These are phyloP conservation scores for Heliconius ethilla DNA, from an alignment of 2,888 invertebrate species.

Conservation along the genomic window DNA sequence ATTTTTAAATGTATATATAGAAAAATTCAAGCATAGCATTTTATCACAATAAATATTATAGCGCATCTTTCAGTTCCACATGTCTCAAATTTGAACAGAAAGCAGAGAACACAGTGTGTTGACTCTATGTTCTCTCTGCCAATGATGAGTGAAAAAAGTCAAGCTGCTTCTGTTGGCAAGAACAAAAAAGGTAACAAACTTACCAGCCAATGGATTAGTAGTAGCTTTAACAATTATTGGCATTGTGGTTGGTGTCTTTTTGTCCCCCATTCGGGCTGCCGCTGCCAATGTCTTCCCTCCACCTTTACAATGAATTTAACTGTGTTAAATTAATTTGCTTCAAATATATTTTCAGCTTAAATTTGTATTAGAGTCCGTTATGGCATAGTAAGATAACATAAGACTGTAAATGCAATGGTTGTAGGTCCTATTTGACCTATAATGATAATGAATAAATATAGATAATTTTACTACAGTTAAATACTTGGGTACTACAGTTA, in stretches of 20 bases:
- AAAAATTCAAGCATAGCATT: too few species aligned
- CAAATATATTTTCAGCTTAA: background rate
- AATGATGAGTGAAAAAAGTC: too few species aligned
- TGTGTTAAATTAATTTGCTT: background rate
- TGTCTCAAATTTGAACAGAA: background rate
- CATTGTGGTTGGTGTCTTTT: conserved; percentile 69
- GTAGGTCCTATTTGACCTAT: background rate
- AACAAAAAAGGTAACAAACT: background rate
- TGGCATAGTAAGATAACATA: background rate
- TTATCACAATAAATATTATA: too few species aligned
- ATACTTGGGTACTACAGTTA: too few species aligned
- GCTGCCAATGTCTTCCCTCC: conserved; percentile 93
- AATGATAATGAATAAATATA: background rate
- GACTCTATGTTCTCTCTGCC: background rate
- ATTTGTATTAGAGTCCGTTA: background rate
- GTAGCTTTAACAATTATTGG: conserved; percentile 67
- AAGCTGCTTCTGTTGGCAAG: background rate
- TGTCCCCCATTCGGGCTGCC: conserved; percentile 85
- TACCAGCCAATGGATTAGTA: conserved; percentile 74
- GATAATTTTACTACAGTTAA: too few species aligned
- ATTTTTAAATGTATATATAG: too few species aligned
- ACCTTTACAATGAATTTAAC: conserved; percentile 72
- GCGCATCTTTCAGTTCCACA: too few species aligned
- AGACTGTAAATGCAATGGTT: background rate
- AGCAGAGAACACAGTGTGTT: background rate